These are phyloP conservation scores for Drosophila paramelanica DNA, from an alignment of 2,888 invertebrate genomes.

Conservation along the genomic window DNA sequence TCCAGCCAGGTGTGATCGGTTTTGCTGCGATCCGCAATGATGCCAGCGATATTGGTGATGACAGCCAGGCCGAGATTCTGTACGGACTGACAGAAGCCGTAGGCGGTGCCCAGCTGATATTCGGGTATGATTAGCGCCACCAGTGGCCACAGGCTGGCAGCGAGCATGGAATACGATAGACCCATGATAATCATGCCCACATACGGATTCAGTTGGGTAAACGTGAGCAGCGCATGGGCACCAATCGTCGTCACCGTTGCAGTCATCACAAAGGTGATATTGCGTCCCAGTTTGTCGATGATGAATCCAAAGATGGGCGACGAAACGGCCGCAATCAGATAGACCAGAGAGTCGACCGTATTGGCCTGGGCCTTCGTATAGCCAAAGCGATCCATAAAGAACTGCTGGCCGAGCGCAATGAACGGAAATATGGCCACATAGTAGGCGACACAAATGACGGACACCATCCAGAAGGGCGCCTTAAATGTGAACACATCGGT, in stretches of 20 bases:
- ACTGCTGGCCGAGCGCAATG: conserved; percentile 96
- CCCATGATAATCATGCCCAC: conserved; percentile 92
- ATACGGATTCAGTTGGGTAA: conserved; percentile 88
- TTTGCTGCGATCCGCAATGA: conserved; percentile 93
- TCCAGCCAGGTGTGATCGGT: conserved; percentile 92
- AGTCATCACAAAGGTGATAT: conserved; percentile 94
- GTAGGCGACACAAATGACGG: conserved; percentile 95
- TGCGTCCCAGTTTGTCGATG: conserved; percentile 95
- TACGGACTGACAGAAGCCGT: conserved; percentile 97
- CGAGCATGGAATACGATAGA: conserved; percentile 95
- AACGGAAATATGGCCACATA: conserved; percentile 99
- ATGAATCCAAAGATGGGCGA: conserved; percentile 95
- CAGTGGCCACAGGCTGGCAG: conserved; percentile 98
- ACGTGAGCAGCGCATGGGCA: conserved; percentile 88
- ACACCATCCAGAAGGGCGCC: conserved; percentile 94
- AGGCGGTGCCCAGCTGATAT: conserved; percentile 97
- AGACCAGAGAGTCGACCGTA: conserved; percentile 93
- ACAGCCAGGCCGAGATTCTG: conserved; percentile 97
- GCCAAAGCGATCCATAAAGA: conserved; percentile 94
- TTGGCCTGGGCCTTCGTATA: conserved; percentile 91
- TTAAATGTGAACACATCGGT: conserved; percentile 93
- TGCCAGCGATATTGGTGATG: conserved; percentile 92
- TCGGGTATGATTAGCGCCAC: conserved; percentile 96
- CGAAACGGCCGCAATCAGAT: conserved; percentile 92
- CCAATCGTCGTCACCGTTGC: conserved; percentile 89